Conservation (phyloP, 64 coral and sea anemone species). For the Cladopsammia gracilis region DNA sequence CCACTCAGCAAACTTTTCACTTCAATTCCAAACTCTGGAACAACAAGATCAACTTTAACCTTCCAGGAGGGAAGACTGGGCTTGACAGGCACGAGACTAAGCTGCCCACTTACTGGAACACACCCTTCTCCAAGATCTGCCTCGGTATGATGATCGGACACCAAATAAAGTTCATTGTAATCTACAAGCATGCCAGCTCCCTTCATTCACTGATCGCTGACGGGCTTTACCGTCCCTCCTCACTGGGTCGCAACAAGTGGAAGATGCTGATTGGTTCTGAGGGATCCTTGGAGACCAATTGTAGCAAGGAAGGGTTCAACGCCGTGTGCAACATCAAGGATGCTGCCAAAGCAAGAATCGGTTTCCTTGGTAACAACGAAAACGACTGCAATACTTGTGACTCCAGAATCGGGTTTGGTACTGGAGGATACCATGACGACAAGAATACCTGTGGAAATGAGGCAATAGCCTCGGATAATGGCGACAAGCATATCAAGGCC, state of each 20-base stretch:
- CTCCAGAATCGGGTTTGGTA: too few relatives aligned
- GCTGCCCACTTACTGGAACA: slow-evolving; percentile 38
- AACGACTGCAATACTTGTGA: too few relatives aligned
- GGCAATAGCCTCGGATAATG: too few relatives aligned
- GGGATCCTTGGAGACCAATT: slow-evolving; percentile 2
- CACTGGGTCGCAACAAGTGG: slow-evolving; percentile 40
- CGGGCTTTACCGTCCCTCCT: slow-evolving; percentile 38
- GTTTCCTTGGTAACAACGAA: too few relatives aligned
- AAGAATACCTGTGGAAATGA: too few relatives aligned
- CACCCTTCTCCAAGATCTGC: slow-evolving; percentile 9
- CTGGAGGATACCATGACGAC: too few relatives aligned
- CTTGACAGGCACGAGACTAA: slow-evolving; percentile 64
- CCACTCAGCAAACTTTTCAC: slow-evolving; percentile 13
- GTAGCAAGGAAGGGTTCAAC: neutral
- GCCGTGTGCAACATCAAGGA: too few relatives aligned
- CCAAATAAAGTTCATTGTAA: neutral
- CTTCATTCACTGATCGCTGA: slow-evolving; percentile 34
- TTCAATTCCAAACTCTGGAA: slow-evolving; percentile 37
- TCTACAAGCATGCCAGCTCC: slow-evolving; percentile 18
- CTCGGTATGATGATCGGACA: slow-evolving; percentile 16
- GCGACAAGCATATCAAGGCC: too few relatives aligned
- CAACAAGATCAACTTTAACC: neutral
- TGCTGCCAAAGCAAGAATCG: too few relatives aligned
- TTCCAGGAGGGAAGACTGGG: slow-evolving; percentile 7
- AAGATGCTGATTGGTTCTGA: slow-evolving; percentile 26